These are phyloP conservation scores for Columba guinea DNA, from an alignment of 2,797 vertebrate species.

Conservation along the genomic window DNA sequence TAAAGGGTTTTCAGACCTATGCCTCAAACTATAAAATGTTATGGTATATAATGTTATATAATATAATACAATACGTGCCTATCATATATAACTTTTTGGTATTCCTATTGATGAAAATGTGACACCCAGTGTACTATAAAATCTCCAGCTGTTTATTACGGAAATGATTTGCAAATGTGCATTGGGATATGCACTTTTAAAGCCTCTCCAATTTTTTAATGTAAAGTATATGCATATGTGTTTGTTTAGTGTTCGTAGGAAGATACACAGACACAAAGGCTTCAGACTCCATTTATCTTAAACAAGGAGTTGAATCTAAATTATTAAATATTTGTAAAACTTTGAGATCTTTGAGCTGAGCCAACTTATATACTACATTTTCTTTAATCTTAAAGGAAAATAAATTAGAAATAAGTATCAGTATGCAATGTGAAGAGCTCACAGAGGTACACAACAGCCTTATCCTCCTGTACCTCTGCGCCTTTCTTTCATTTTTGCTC, in stretches of 20 bases:
- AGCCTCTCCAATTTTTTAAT: neutral
- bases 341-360: neutral
- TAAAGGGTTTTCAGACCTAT: neutral
- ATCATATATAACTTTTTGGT: neutral
- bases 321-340: neutral
- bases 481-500: slow-evolving; percentile 39
- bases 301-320: neutral
- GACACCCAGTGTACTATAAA: slow-evolving; percentile 28
- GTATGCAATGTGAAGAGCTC: neutral
- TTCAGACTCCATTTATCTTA: neutral
- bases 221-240: neutral
- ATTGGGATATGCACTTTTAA: slow-evolving; percentile 3
- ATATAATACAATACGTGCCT: neutral
- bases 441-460: neutral
- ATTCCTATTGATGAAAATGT: neutral
- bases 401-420: neutral
- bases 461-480: neutral
- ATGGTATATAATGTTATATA: neutral
- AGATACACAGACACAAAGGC: neutral
- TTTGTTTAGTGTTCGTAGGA: neutral
- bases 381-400: neutral
- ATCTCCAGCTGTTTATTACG: slow-evolving; percentile 9
- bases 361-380: neutral
- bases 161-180: neutral
- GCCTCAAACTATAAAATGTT: slow-evolving; percentile 23